phyloP scores from a whole-genome alignment of 2,113 vertebrate genomes.

The Stomatorhinus ivindoensis region DNA sequence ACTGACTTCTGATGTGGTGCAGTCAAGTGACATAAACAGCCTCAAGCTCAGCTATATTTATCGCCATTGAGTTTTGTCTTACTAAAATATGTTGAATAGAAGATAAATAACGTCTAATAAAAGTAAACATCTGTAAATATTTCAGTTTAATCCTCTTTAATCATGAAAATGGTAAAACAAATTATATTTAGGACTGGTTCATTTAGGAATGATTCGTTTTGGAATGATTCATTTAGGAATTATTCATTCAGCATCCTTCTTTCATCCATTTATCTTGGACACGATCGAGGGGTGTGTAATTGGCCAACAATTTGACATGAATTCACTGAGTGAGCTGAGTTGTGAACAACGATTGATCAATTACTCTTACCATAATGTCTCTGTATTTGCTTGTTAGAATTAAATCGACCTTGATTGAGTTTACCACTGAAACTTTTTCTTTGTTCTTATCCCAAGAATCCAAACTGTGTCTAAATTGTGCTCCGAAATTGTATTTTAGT shows the following conservation, averaged over 20 bases:
- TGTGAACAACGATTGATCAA: background rate
- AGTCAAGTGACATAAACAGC: background rate
- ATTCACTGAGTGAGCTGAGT: background rate
- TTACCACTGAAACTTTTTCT: background rate
- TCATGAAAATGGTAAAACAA: background rate
- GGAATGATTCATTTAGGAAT: background rate
- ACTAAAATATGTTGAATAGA: background rate
- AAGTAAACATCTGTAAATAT: background rate
- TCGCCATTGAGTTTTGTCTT: background rate
- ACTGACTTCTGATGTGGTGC: background rate
- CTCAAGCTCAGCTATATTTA: background rate
- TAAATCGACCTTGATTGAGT: background rate
- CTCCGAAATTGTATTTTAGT: background rate
- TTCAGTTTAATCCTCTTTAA: background rate
- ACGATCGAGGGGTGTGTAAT: background rate
- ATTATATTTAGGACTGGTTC: background rate
- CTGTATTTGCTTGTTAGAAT: background rate
- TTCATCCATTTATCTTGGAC: background rate
- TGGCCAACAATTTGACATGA: background rate
- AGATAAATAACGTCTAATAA: background rate
- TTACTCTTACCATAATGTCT: background rate
- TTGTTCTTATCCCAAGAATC: background rate
- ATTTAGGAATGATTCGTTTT: background rate
- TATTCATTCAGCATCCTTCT: background rate
- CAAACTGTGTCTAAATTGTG: background rate